Evolutionary conservation across 2,888 invertebrate genomes (phyloP), one percentile per base, ranked within the genome.

Genomic region (Amorpha juglandis): DNA sequence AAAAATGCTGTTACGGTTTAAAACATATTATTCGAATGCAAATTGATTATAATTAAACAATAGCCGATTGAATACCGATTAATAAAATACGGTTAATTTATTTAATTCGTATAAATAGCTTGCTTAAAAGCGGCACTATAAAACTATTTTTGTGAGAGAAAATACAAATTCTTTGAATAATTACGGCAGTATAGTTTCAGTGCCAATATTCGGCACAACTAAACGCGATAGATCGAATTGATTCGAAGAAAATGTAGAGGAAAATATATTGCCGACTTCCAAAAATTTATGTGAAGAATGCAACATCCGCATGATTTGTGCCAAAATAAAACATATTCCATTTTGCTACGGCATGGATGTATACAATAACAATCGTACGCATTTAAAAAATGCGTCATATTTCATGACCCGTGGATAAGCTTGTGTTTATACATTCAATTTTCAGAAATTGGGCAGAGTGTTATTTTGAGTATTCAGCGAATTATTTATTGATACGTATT

Each of bases 301-400:
- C 47, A 27, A 63, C n/a, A 55, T 16, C 35, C 12, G 19, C 8
- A 48, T 48, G 48, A 19, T 58, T 65, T 45, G 58, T 50, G 48
- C 53, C 47, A 63, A 63, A 52, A 66, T 66, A 62, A 52, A 16
- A 66, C 62, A 52, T 51, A 35, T 52, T 11, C 52, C 52, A 33
- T 47, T 47, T 47, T n/a, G 35, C 35, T 45, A 52, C 64, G 45
- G 16, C 47, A 35, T 45, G 51, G 66, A 58, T 48, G 69, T 63
- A 64, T 58, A 63, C 53, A 64, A 64, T 64, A 69, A 69, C 69
- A 66, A 63, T 62, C 55, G 63, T 63, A 47, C 58, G 45, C 67
- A 64, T 71, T 71, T 63, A 45, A 45, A 11, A 47, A 68, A 42
- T 48, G 50, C 58, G 64, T 42, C 58, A 63, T 69, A 65, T 69